Evolutionary conservation across 2,797 vertebrate genomes (phyloP).

Genomic region (Falco rusticolus): DNA sequence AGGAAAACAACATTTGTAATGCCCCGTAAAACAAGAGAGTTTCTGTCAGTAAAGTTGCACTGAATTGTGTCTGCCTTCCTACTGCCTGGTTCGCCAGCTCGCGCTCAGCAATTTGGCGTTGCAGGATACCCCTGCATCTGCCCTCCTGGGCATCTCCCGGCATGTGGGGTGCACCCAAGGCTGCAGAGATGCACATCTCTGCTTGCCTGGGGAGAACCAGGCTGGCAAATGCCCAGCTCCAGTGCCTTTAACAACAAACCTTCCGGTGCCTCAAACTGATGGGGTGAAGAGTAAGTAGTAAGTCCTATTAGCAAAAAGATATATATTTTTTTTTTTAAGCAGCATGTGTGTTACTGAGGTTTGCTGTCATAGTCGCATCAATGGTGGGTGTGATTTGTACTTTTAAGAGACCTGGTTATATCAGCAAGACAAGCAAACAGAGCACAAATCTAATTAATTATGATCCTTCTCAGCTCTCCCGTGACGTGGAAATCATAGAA

Average conservation of each 20-base stretch:
- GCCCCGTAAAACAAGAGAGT: neutral
- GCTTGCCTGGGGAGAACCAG: neutral
- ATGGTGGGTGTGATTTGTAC: neutral
- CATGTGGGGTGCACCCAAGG: neutral
- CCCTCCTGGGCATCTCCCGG: neutral
- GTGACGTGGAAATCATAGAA: neutral
- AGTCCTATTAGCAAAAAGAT: neutral
- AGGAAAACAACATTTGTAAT: neutral
- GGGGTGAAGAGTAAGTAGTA: neutral
- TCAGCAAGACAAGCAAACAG: neutral
- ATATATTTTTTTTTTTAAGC: neutral
- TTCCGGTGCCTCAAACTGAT: neutral
- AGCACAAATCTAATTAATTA: neutral
- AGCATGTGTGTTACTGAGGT: neutral
- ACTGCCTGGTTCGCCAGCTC: neutral
- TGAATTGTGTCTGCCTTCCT: neutral
- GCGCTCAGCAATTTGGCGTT: neutral
- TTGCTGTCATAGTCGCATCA: neutral
- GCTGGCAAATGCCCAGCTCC: neutral
- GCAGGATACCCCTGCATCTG: fast-evolving
- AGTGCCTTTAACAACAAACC: fast-evolving
- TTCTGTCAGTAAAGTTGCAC: neutral
- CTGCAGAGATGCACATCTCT: neutral
- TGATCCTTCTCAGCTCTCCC: neutral
- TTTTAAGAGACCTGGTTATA: neutral